phyloP scores from a whole-genome alignment of 2,888 invertebrate genomes.

The Anorthoa munda region DNA sequence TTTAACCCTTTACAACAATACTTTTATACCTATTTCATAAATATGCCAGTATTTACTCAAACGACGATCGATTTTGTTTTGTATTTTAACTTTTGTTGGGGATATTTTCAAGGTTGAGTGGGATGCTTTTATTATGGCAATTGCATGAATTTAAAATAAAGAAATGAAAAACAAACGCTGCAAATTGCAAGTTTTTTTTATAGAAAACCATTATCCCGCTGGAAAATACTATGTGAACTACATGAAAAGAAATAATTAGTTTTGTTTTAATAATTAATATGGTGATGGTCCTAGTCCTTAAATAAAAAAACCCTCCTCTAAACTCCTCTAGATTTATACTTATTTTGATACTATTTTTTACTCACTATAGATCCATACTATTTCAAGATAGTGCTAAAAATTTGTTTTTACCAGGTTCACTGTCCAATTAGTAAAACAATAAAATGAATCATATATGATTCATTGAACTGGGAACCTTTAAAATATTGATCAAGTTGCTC shows the following conservation, averaged over 20 bases:
- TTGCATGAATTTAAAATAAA: conserved; percentile 18
- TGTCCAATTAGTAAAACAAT: too few species aligned
- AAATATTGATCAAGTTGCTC: background rate
- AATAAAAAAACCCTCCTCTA: conserved; percentile 9
- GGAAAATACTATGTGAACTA: too few species aligned
- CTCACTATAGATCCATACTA: background rate
- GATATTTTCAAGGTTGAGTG: background rate
- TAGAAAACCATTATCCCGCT: background rate
- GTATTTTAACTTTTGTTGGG: background rate
- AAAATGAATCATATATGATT: too few species aligned
- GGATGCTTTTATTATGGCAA: conserved; percentile 4
- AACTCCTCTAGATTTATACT: background rate
- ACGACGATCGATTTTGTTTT: background rate
- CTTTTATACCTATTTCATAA: background rate
- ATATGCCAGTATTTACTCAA: background rate
- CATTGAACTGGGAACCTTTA: background rate
- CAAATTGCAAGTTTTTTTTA: background rate
- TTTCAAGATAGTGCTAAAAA: background rate
- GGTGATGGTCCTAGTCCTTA: conserved; percentile 48
- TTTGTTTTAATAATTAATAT: conserved; percentile 28
- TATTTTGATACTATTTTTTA: conserved; percentile 13
- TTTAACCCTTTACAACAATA: background rate
- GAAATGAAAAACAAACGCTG: background rate
- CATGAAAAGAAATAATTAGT: background rate
- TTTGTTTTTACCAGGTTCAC: too few species aligned